phyloP scores from a whole-genome alignment of 2,888 invertebrate genomes.

The Pseudococcus longispinus region DNA sequence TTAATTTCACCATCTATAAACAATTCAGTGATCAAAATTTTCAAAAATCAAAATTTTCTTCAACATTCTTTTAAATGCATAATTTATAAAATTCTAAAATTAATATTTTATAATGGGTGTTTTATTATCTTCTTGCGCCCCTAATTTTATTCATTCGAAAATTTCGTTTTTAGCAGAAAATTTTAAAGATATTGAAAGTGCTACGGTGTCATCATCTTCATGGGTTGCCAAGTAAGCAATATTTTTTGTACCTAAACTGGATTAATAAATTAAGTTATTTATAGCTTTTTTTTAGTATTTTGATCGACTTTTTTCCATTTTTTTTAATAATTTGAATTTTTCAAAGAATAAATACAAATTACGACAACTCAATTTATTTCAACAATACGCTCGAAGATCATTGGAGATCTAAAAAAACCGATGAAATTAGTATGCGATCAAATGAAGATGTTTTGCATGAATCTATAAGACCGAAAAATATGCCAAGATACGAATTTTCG shows the following conservation, averaged over 20 bases:
- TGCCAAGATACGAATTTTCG: not conserved
- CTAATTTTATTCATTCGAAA: constrained; percentile 17
- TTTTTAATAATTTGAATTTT: not conserved
- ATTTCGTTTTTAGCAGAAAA: constrained; percentile 23
- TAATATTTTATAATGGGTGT: not conserved
- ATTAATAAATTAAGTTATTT: no score
- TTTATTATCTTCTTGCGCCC: constrained; percentile 8
- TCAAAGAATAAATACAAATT: constrained; percentile 13
- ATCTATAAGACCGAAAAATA: not conserved
- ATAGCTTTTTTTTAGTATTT: not conserved
- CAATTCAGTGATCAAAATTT: not conserved
- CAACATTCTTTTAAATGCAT: not conserved
- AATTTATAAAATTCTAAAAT: not conserved
- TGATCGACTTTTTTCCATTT: not conserved
- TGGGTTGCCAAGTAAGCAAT: not conserved
- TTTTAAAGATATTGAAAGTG: constrained; percentile 14
- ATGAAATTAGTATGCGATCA: not conserved
- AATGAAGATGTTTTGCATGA: not conserved
- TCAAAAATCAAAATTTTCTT: not conserved
- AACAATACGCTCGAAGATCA: not conserved
- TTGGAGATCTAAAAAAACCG: not conserved
- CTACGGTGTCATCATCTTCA: not conserved
- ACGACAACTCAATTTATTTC: not conserved
- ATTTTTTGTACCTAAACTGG: not conserved
- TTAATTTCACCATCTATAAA: not conserved